Evolutionary conservation across 1,140 invertebrate species (phyloP).

Genomic region (Anastrepha obliqua): DNA sequence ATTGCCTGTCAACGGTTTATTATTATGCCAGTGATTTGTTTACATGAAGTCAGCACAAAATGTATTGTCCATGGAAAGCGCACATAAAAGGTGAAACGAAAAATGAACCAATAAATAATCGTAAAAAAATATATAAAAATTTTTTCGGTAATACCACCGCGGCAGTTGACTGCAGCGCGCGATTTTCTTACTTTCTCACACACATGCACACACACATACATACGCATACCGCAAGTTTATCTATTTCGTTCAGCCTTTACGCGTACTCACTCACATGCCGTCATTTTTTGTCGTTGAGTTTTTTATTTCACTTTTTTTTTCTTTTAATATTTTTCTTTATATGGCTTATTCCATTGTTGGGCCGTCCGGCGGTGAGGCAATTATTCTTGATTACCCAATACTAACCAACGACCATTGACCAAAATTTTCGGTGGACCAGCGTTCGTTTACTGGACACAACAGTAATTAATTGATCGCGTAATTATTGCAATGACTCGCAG

Average conservation of each 20-base stretch:
- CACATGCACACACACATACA: neutral
- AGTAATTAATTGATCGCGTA: conserved; percentile 38
- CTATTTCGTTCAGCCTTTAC: too few relatives aligned
- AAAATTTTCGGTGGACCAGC: neutral
- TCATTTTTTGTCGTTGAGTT: neutral
- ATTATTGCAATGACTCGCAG: conserved; percentile 40
- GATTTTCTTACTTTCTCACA: too few relatives aligned
- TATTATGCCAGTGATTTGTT: conserved; percentile 47
- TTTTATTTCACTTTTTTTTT: neutral
- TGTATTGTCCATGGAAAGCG: conserved; percentile 28
- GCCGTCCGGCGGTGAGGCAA: neutral
- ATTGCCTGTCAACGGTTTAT: conserved; percentile 53
- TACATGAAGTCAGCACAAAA: conserved; percentile 42
- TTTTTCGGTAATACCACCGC: conserved; percentile 1
- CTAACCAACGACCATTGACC: neutral
- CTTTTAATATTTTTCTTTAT: neutral
- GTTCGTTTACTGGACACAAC: neutral
- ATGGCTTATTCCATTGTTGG: neutral
- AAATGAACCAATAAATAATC: conserved; percentile 38
- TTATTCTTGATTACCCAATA: conserved; percentile 45
- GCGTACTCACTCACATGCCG: neutral
- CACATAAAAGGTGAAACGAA: conserved; percentile 13
- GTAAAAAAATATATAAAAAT: neutral
- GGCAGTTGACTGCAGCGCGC: neutral
- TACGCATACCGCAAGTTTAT: neutral